phyloP scores from a whole-genome alignment of 2,888 invertebrate genomes.

The Atrina japonica region DNA sequence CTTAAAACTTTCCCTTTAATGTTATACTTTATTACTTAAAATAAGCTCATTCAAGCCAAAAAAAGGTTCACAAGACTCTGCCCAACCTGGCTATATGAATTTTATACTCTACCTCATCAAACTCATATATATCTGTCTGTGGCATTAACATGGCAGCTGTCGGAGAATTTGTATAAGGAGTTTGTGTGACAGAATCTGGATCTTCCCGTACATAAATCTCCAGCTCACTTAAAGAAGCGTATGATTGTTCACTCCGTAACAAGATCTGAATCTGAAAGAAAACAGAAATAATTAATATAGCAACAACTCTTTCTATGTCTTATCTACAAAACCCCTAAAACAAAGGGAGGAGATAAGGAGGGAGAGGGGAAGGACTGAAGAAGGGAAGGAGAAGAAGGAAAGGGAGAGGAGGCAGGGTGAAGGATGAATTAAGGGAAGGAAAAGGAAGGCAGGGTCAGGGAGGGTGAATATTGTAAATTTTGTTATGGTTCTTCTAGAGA shows the following conservation, averaged over 20 bases:
- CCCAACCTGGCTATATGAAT: no score
- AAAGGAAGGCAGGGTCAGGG: not conserved
- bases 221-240: conserved; percentile 57
- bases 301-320: conserved; percentile 2
- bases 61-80: no score
- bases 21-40: no score
- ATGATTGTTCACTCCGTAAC: conserved; percentile 42
- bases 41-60: no score
- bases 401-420: no score
- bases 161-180: conserved; percentile 55
- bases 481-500: no score
- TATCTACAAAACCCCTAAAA: not conserved
- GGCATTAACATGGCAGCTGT: conserved; percentile 57
- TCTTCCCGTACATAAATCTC: conserved; percentile 65
- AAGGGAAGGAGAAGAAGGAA: no score
- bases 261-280: conserved; percentile 56
- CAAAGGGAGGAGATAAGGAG: not conserved
- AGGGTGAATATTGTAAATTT: no score
- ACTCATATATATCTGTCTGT: conserved; percentile 45
- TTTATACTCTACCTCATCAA: conserved; percentile 65
- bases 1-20: no score
- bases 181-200: conserved; percentile 53
- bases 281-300: no score
- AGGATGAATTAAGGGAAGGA: no score
- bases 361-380: no score